Evolutionary conservation across 2,113 vertebrate species (phyloP).

Genomic region (Aplodontia rufa): DNA sequence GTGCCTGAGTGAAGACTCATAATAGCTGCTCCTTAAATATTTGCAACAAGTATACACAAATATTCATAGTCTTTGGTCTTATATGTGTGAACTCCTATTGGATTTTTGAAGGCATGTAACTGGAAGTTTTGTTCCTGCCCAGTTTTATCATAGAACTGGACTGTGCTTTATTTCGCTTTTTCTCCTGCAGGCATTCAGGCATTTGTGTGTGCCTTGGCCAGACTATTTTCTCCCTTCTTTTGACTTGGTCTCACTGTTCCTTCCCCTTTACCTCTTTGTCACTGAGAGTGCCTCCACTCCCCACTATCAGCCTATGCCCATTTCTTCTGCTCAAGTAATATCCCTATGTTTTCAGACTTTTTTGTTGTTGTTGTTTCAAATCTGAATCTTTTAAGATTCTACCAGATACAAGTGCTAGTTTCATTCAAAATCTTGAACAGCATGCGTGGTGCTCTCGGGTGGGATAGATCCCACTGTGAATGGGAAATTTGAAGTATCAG

Average conservation of each 20-base stretch:
- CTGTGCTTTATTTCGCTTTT: background rate
- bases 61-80: background rate
- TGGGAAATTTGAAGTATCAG: background rate
- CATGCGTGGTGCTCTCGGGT: background rate
- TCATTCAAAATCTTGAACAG: background rate
- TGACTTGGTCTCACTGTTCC: background rate
- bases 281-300: background rate
- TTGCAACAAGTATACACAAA: conserved; percentile 13
- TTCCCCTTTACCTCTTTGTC: background rate
- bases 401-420: background rate
- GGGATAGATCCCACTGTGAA: background rate
- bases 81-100: background rate
- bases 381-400: background rate
- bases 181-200: no score
- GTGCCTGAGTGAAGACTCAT: background rate
- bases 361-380: background rate
- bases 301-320: background rate
- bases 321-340: background rate
- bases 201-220: background rate
- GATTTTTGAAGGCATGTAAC: background rate
- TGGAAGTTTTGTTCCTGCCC: background rate
- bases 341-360: background rate
- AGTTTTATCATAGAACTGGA: background rate
- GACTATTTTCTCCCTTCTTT: background rate
- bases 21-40: background rate